Evolutionary conservation across 1,140 invertebrate genomes (phyloP).

Genomic region (Papilio helenus): DNA sequence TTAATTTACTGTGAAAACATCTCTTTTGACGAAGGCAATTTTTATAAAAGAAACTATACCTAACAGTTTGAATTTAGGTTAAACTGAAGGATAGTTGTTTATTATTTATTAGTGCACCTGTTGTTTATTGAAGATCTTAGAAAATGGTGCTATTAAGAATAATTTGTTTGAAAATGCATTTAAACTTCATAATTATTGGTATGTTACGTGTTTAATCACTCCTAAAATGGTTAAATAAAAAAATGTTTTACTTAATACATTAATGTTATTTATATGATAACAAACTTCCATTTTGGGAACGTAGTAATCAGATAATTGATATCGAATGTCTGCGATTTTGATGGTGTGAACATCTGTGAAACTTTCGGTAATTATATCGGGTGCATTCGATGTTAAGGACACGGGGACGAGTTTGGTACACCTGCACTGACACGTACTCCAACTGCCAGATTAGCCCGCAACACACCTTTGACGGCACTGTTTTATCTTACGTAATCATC

Average conservation of each 20-base stretch:
- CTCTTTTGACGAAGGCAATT: background rate
- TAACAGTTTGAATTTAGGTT: too few species aligned
- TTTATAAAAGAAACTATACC: too few species aligned
- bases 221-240: background rate
- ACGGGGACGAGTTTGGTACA: background rate
- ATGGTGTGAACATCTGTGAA: background rate
- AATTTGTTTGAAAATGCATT: too few species aligned
- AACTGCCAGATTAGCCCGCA: too few species aligned
- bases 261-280: background rate
- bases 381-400: background rate
- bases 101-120: too few species aligned
- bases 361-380: background rate
- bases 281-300: background rate
- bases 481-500: too few species aligned
- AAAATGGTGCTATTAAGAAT: too few species aligned
- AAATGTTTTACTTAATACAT: background rate
- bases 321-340: background rate
- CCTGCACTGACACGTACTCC: background rate
- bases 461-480: too few species aligned
- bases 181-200: too few species aligned
- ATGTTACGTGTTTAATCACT: too few species aligned
- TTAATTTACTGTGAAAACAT: background rate
- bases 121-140: too few species aligned
- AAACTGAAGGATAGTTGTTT: too few species aligned
- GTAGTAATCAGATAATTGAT: background rate